Evolutionary conservation across 2,113 vertebrate genomes (phyloP).

Genomic region (Neodontobutis hainanensis): DNA sequence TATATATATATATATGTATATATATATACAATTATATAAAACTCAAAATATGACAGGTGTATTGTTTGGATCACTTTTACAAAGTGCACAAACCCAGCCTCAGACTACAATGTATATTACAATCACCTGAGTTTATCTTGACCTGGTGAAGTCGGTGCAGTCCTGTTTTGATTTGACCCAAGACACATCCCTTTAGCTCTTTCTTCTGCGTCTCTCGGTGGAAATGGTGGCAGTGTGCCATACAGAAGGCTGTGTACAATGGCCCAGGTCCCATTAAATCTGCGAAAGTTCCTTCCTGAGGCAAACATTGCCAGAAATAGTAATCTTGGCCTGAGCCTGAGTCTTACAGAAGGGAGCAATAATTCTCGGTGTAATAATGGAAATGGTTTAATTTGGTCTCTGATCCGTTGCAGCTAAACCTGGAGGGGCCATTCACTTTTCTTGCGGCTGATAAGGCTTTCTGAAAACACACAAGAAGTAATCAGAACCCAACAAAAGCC

Average conservation of each 20-base stretch:
- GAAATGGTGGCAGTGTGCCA: slow-evolving; percentile 85
- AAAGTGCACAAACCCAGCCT: background rate
- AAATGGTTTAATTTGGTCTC: slow-evolving; percentile 91
- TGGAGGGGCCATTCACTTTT: slow-evolving; percentile 86
- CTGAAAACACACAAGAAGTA: slow-evolving; percentile 81
- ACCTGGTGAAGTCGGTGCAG: slow-evolving; percentile 37
- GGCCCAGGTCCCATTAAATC: slow-evolving; percentile 96
- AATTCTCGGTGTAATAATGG: slow-evolving; percentile 89
- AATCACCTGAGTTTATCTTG: slow-evolving; percentile 40
- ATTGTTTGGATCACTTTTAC: no score
- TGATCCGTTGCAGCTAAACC: slow-evolving; percentile 82
- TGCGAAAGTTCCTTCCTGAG: slow-evolving; percentile 97
- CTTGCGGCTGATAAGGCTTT: slow-evolving; percentile 83
- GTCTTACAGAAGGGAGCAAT: slow-evolving; percentile 88
- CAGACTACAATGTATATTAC: background rate
- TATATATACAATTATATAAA: no score
- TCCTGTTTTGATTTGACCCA: slow-evolving; percentile 61
- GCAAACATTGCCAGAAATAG: slow-evolving; percentile 96
- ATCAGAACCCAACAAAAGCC: slow-evolving; percentile 83
- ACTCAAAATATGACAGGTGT: no score
- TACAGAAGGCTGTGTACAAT: slow-evolving; percentile 98
- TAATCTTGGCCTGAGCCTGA: slow-evolving; percentile 85
- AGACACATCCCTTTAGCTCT: slow-evolving; percentile 78
- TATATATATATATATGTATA: no score
- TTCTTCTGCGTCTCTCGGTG: slow-evolving; percentile 66